Conservation (phyloP, 2,797 vertebrate genomes). For the Enteromius viviparus region DNA sequence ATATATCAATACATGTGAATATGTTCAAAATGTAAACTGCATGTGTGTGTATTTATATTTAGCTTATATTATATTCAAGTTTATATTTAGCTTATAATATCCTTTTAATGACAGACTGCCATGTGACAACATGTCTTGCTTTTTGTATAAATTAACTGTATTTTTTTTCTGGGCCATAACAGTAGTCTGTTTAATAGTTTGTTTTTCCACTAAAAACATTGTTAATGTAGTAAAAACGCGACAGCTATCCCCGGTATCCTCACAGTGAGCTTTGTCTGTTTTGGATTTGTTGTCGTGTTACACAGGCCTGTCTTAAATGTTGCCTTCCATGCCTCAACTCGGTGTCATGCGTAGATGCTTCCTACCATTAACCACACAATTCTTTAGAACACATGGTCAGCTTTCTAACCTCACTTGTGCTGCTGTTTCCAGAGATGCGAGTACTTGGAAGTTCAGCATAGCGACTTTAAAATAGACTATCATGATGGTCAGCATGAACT, state of each 20-base stretch:
- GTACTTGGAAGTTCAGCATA: neutral
- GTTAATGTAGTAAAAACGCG: neutral
- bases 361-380: conserved; percentile 65
- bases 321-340: neutral
- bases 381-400: conserved; percentile 63
- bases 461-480: neutral
- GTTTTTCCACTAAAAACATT: neutral
- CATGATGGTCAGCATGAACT: neutral
- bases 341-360: conserved; percentile 50
- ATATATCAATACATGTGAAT: too few species aligned
- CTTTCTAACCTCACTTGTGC: conserved; percentile 59
- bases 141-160: neutral
- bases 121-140: neutral
- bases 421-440: conserved; percentile 35
- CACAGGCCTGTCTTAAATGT: neutral
- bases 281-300: neutral
- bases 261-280: neutral
- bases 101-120: neutral
- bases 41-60: too few species aligned
- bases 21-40: too few species aligned
- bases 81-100: neutral
- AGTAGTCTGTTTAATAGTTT: neutral
- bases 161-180: neutral
- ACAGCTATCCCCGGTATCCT: neutral
- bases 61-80: too few species aligned